Base-by-base conservation (phyloP, 1,140 invertebrate genomes). In the Chironomus tepperi region DNA sequence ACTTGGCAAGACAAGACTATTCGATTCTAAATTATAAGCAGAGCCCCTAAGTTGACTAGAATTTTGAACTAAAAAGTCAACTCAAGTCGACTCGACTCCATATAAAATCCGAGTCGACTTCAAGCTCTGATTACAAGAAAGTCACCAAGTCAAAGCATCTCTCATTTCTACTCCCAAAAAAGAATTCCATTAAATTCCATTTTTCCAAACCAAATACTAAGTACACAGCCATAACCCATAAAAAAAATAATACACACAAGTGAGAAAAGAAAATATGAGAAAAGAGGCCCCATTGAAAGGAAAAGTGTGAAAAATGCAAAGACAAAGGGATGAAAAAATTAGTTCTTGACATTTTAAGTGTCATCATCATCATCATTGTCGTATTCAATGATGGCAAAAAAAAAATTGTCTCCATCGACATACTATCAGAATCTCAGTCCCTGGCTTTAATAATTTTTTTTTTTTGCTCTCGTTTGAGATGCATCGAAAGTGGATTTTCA, bases 321-420 rank as follows among this genome's bases (percentile, higher is more conserved):
- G 65, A 19, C 47, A n/a, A 57, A 57, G n/a, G 10, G 7, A 57
- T 2, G 16, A 70, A 18, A 65, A 70, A 70, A 70, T 70, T 70
- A 70, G 65, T 70, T 70, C 65, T 70, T 70, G 65, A 70, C 65
- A 70, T 19, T 18, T 70, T 70, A 16, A 70, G 65, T 70, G 16
- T 21, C 65, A 70, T 70, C 65, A 18, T 70, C 65, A 47, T 47
- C 43, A 47, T 57, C 47, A 57, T 57, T 57, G 65, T 19, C 1
- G 24, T 34, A 34, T 34, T 34, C 24, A 34, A 1, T 34, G 24
- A 34, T 34, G 24, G 24, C n/a, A n/a, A n/a, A n/a, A n/a, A n/a
- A 16, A 21, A 70, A 70, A 70, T 70, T 70, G 65, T 70, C 65
- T 70, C 16, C 65, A 70, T 70, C 65, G 65, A 70, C 65, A 70